These are phyloP conservation scores for Drosophila baimaii DNA, from an alignment of 1,140 invertebrate species.

Conservation along the genomic window DNA sequence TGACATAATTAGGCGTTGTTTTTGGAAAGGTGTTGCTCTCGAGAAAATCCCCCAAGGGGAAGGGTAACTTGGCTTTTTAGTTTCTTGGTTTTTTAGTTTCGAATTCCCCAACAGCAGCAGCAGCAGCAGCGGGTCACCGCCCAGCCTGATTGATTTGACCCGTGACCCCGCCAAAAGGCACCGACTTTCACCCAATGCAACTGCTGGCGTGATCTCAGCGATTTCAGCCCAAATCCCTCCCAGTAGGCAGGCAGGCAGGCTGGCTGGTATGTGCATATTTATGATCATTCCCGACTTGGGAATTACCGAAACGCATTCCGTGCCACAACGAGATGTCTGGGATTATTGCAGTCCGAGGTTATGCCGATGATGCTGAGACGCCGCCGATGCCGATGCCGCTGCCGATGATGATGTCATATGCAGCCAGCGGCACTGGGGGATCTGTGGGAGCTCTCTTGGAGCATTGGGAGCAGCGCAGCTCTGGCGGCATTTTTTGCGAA, in stretches of 20 bases:
- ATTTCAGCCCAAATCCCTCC: slow-evolving; percentile 15
- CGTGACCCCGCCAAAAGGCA: slow-evolving; percentile 56
- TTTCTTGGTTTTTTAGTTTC: background rate
- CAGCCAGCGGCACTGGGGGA: background rate
- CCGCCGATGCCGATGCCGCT: background rate
- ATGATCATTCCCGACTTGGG: slow-evolving; percentile 60
- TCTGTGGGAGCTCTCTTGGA: background rate
- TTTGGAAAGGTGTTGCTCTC: slow-evolving; percentile 56
- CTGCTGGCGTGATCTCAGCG: slow-evolving; percentile 55
- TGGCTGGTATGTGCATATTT: slow-evolving; percentile 50
- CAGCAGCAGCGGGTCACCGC: slow-evolving; percentile 51
- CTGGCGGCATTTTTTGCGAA: slow-evolving; percentile 52
- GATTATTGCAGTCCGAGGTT: slow-evolving; percentile 20
- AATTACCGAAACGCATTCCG: slow-evolving; percentile 75
- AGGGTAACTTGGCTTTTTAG: background rate
- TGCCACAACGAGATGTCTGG: slow-evolving; percentile 50
- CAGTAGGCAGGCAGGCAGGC: no score
- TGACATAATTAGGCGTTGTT: slow-evolving; percentile 73
- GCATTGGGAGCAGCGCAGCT: slow-evolving; percentile 58
- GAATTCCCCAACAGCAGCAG: background rate
- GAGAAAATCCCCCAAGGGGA: background rate
- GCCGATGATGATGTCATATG: slow-evolving; percentile 55
- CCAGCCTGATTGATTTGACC: slow-evolving; percentile 75
- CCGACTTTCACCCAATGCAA: slow-evolving; percentile 64
- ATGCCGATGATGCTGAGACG: background rate